Evolutionary conservation across 2,797 vertebrate species (phyloP).

Genomic region (Sardinella longiceps): DNA sequence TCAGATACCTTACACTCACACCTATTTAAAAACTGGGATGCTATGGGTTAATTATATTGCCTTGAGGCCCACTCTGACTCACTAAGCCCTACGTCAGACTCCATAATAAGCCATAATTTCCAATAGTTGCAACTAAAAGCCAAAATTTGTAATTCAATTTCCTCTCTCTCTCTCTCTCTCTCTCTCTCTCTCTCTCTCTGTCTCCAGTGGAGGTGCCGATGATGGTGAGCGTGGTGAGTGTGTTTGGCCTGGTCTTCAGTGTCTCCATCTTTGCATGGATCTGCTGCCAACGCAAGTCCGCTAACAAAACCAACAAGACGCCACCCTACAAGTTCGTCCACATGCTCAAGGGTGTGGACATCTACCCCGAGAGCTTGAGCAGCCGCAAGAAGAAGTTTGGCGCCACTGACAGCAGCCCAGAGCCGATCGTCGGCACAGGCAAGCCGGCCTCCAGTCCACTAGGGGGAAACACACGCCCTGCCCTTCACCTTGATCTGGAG

Average conservation of each 20-base stretch:
- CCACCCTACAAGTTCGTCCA: constrained; percentile 98
- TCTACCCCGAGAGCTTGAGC: constrained; percentile 93
- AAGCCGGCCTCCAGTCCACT: constrained; percentile 74
- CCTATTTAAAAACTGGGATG: not conserved
- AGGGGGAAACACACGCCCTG: constrained; percentile 67
- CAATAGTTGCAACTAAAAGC: not conserved
- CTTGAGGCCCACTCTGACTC: constrained; percentile 2
- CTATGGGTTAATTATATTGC: constrained; percentile 15
- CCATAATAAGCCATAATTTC: not conserved
- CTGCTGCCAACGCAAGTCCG: constrained; percentile 95
- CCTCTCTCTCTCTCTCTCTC: not conserved
- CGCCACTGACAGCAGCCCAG: constrained; percentile 73
- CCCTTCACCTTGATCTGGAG: constrained; percentile 93
- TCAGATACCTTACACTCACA: not conserved
- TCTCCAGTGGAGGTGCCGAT: constrained; percentile 87
- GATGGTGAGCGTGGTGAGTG: constrained; percentile 91
- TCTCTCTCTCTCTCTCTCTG: constrained; percentile 30
- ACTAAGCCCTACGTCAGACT: constrained; percentile 1
- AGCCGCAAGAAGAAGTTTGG: constrained; percentile 91
- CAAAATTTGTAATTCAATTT: not conserved
- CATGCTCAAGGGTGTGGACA: constrained; percentile 97
- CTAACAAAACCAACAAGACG: constrained; percentile 77
- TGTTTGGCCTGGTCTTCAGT: constrained; percentile 94
- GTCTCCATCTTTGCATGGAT: constrained; percentile 97
- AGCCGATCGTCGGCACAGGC: constrained; percentile 51